Percentiles rank a stretch among this genome's conserved stretches.
phyloP scores from a whole-genome alignment of 2,888 invertebrate species.

The Xestia xanthographa region DNA sequence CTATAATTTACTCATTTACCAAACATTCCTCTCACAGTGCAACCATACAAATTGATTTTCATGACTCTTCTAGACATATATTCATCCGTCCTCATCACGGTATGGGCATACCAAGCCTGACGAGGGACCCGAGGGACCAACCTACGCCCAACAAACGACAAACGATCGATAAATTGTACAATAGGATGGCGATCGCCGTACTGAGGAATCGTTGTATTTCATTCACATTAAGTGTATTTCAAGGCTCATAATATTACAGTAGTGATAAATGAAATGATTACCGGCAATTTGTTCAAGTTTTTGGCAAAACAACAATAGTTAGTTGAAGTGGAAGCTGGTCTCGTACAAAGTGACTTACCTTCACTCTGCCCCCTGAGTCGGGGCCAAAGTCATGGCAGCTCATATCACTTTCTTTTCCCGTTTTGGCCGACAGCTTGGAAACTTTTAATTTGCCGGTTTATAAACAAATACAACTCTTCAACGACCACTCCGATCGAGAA shows the following conservation, averaged over 20 bases:
- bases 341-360: conserved; percentile 89
- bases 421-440: conserved; percentile 73
- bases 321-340: background rate
- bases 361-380: conserved; percentile 96
- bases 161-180: conserved; percentile 27
- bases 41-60: background rate
- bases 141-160: background rate
- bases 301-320: conserved; percentile 15
- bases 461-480: conserved; percentile 40
- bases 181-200: background rate
- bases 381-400: conserved; percentile 95
- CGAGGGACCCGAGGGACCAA: background rate
- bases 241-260: background rate
- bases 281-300: background rate
- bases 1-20: background rate
- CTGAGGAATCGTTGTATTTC: background rate
- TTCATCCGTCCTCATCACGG: background rate
- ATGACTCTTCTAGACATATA: background rate
- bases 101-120: no score
- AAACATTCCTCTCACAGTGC: background rate
- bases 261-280: background rate
- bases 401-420: conserved; percentile 80
- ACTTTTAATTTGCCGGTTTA: conserved; percentile 31
- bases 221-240: background rate
- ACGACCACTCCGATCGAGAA: background rate